Percentiles rank a stretch among this genome's conserved stretches.
These are phyloP conservation scores for Trachymyrmex septentrionalis DNA, from an alignment of 1,140 invertebrate species.

Conservation along the genomic window DNA sequence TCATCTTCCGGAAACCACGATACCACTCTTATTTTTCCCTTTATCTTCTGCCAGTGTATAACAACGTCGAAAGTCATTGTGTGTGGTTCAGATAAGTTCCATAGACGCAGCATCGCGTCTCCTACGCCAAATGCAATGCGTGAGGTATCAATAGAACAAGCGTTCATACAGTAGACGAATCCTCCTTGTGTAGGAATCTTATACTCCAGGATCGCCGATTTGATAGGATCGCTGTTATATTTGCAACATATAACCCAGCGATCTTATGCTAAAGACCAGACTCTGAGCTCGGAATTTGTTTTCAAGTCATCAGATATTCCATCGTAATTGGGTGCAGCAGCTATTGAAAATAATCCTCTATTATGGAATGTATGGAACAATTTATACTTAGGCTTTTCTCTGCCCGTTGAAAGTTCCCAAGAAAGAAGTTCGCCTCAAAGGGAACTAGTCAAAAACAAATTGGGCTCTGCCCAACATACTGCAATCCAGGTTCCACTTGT, in stretches of 20 bases:
- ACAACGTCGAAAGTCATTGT: slow-evolving; percentile 86
- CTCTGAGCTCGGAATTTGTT: slow-evolving; percentile 62
- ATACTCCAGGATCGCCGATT: slow-evolving; percentile 78
- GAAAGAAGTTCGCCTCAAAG: slow-evolving; percentile 86
- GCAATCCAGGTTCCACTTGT: slow-evolving; percentile 84
- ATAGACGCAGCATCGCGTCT: slow-evolving; percentile 91
- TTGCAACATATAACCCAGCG: slow-evolving; percentile 88
- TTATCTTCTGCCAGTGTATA: slow-evolving; percentile 90
- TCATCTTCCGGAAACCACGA: slow-evolving; percentile 93
- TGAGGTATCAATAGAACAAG: slow-evolving; percentile 90
- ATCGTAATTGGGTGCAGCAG: slow-evolving; percentile 60
- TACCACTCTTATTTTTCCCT: slow-evolving; percentile 90
- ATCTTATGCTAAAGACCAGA: slow-evolving; percentile 90
- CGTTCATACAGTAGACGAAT: slow-evolving; percentile 88
- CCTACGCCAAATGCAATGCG: slow-evolving; percentile 91
- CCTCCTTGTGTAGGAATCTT: slow-evolving; percentile 90
- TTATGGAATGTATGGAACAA: slow-evolving; percentile 86
- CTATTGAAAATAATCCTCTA: slow-evolving; percentile 87
- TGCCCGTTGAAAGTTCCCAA: slow-evolving; percentile 82
- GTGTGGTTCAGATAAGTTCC: slow-evolving; percentile 88
- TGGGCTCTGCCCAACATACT: slow-evolving; percentile 87
- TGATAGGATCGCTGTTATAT: slow-evolving; percentile 68
- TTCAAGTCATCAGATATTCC: slow-evolving; percentile 75
- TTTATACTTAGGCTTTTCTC: slow-evolving; percentile 76
- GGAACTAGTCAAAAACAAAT: slow-evolving; percentile 85